These are phyloP conservation scores for Trachops cirrhosus DNA, from an alignment of 2,797 vertebrate species.

Conservation along the genomic window DNA sequence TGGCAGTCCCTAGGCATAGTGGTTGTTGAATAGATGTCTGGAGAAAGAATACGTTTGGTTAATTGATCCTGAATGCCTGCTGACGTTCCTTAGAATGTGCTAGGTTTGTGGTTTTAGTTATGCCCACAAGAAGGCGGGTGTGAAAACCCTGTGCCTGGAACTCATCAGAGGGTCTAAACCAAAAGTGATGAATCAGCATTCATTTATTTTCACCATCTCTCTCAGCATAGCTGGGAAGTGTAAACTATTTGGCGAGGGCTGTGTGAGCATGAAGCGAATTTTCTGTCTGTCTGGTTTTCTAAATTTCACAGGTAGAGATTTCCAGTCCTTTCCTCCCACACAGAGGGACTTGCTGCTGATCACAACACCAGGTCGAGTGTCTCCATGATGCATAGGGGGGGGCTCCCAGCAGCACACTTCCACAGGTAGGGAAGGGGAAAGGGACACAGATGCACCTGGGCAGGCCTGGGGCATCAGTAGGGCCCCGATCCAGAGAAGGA, in stretches of 20 bases:
- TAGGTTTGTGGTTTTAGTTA: not conserved
- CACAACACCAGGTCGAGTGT: fast-evolving
- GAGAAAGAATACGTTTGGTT: not conserved
- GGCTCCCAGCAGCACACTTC: not conserved
- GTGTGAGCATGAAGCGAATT: not conserved
- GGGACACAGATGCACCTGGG: not conserved
- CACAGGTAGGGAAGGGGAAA: not conserved
- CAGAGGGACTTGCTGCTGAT: not conserved
- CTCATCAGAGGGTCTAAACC: not conserved
- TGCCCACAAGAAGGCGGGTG: not conserved
- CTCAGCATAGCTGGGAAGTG: not conserved
- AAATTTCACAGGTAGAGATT: not conserved
- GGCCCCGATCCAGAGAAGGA: not conserved
- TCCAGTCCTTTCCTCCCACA: not conserved
- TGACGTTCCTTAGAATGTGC: not conserved
- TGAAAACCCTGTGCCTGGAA: not conserved
- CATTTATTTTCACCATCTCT: not conserved
- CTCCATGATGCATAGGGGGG: not conserved
- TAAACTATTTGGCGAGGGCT: not conserved
- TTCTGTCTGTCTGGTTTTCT: not conserved
- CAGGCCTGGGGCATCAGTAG: not conserved
- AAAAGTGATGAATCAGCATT: not conserved
- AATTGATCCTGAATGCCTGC: not conserved
- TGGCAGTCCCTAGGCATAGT: not conserved
- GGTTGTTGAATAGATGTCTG: no score